These are phyloP conservation scores for Tringa solitaria DNA, from an alignment of 2,113 vertebrate species.

Conservation along the genomic window DNA sequence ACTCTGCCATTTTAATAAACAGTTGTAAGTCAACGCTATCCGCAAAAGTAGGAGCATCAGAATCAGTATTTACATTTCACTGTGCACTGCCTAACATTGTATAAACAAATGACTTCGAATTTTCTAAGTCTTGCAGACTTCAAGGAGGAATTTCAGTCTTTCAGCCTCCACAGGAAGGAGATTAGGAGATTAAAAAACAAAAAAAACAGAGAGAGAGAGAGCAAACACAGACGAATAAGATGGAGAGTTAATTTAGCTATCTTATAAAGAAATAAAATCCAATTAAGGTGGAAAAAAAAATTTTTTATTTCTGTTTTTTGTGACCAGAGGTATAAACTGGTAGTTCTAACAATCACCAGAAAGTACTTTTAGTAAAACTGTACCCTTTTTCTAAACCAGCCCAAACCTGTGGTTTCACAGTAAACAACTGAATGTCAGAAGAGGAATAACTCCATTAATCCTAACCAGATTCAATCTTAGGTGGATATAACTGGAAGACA, in stretches of 20 bases:
- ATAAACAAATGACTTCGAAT: slow-evolving; percentile 6
- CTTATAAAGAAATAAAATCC: neutral
- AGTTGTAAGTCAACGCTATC: neutral
- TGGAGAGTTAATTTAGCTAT: neutral
- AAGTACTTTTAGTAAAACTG: neutral
- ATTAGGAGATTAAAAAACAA: fast-evolving
- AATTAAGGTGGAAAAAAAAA: neutral
- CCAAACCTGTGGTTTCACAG: neutral
- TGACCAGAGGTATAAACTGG: neutral
- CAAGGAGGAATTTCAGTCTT: slow-evolving; percentile 12
- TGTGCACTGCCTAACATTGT: neutral
- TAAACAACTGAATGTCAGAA: neutral
- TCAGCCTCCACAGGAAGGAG: neutral
- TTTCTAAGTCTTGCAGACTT: neutral
- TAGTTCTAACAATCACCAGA: neutral
- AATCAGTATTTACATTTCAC: slow-evolving; percentile 1
- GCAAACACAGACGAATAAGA: neutral
- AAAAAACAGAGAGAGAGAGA: fast-evolving
- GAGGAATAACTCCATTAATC: neutral
- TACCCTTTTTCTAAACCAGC: neutral
- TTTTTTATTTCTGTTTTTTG: neutral
- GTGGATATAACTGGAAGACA: neutral
- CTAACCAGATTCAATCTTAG: neutral
- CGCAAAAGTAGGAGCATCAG: neutral
- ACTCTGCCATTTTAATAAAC: neutral